Evolutionary conservation across 2,113 vertebrate species (phyloP).

Genomic region (Malurus elegans): DNA sequence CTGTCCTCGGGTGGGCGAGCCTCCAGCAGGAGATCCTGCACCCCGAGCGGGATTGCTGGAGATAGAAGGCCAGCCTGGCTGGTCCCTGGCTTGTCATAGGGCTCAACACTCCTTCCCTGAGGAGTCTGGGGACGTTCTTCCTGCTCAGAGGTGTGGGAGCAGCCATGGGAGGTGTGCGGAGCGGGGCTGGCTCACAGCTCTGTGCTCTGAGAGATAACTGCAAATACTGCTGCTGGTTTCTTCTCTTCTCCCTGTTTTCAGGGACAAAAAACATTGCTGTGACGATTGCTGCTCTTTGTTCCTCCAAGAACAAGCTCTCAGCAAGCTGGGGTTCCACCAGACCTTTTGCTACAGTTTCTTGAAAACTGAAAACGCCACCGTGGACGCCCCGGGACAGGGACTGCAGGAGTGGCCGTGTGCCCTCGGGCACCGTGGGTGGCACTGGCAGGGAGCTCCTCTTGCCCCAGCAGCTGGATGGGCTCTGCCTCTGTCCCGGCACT

Average conservation of each 20-base stretch:
- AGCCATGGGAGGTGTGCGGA: rapidly evolving
- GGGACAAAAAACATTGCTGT: background rate
- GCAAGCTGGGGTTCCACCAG: background rate
- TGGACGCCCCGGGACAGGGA: background rate
- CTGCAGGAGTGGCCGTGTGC: background rate
- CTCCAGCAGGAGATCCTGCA: background rate
- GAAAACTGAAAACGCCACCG: rapidly evolving
- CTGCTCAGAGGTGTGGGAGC: background rate
- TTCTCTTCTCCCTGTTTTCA: background rate
- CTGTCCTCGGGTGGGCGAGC: background rate
- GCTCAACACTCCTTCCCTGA: rapidly evolving
- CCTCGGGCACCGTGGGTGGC: background rate
- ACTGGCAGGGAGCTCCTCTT: background rate
- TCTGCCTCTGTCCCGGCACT: background rate
- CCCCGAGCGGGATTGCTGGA: background rate
- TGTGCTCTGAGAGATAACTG: background rate
- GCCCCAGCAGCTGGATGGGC: background rate
- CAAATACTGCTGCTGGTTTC: background rate
- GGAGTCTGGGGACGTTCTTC: background rate
- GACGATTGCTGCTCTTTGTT: background rate
- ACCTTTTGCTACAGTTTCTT: background rate
- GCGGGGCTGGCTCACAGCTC: background rate
- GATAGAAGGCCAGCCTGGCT: background rate
- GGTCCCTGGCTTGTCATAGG: rapidly evolving
- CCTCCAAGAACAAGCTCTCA: background rate